A percentile compares a stretch with the other conserved stretches of the same genome.
phyloP scores from a whole-genome alignment of 1,140 invertebrate genomes.

The Orchesella cincta region DNA sequence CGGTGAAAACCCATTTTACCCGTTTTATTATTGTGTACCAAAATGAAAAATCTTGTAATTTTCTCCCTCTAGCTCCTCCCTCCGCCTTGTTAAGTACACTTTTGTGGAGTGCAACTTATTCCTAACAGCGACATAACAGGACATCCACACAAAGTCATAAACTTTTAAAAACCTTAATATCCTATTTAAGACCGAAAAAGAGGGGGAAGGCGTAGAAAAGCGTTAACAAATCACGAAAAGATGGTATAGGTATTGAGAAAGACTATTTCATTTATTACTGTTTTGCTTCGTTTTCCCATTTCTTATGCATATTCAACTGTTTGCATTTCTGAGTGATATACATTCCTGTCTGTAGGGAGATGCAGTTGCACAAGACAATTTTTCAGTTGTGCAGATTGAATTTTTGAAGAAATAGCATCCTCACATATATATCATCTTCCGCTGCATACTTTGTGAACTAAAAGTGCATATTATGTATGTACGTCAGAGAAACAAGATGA shows the following conservation, averaged over 20 bases:
- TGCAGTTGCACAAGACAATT: neutral
- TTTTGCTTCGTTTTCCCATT: neutral
- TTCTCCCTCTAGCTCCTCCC: slow-evolving; percentile 16
- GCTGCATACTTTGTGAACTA: too few species aligned
- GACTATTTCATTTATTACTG: neutral
- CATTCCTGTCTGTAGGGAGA: neutral
- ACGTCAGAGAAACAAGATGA: too few species aligned
- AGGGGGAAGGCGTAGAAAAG: neutral
- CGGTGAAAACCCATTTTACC: neutral
- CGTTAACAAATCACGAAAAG: neutral
- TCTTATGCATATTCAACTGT: neutral
- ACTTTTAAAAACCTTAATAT: neutral
- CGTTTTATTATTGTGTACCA: neutral
- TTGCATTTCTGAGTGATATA: too few species aligned
- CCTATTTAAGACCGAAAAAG: neutral
- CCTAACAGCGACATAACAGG: neutral
- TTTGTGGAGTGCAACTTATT: slow-evolving; percentile 21
- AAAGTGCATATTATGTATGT: too few species aligned
- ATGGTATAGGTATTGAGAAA: neutral
- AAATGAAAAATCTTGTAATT: slow-evolving; percentile 22
- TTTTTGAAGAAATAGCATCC: neutral
- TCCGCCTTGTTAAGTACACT: slow-evolving; percentile 17
- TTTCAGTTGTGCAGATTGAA: neutral
- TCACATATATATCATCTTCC: too few species aligned
- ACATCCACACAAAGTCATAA: neutral